Evolutionary conservation across 2,888 invertebrate species (phyloP), one percentile per base, ranked within the genome.

Genomic region (Drosophila robusta): DNA sequence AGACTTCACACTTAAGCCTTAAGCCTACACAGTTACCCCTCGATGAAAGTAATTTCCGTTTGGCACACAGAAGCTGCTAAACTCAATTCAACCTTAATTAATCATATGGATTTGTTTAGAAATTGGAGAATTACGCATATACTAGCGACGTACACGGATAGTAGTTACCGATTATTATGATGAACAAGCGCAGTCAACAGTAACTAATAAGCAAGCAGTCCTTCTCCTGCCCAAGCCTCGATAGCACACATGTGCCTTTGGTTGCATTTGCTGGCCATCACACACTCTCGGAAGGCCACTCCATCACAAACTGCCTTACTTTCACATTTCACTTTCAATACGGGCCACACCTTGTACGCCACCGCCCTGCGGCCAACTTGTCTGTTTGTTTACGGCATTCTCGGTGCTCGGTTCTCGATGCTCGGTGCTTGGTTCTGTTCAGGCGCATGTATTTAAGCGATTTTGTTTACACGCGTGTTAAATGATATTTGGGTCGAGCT

Each of bases 401-500:
- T 22, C 32, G 24, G 22, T 29, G 11, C 46, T 52, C 11, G 41
- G 44, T 16, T 42, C 16, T 22, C 16, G 39, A 3, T 39, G 42
- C 16, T 41, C 16, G 39, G 18, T 39, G 14, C 4, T 22, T 58
- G 14, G 39, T 29, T 63, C 44, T 38, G 62, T 64, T 47, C 56
- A 52, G 55, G 61, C 62, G 32, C 57, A 63, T 74, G 57, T 77
- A 74, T 74, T 70, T 68, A 63, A 66, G 60, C 63, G 75, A 67
- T 64, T 67, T 56, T 70, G 69, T 79, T 69, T 79, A 79, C 72
- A 79, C 72, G 69, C 72, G 60, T 79, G 79, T 67, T 72, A 81
- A 78, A 81, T 75, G 75, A 71, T 75, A 70, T 81, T 75, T 63
- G 54, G 76, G 70, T 75, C 56, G 70, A 49, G 26, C 39, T 55